Evolutionary conservation across 2,888 invertebrate genomes (phyloP), one percentile per base, ranked within the genome.

Genomic region (Nycteola revayana): DNA sequence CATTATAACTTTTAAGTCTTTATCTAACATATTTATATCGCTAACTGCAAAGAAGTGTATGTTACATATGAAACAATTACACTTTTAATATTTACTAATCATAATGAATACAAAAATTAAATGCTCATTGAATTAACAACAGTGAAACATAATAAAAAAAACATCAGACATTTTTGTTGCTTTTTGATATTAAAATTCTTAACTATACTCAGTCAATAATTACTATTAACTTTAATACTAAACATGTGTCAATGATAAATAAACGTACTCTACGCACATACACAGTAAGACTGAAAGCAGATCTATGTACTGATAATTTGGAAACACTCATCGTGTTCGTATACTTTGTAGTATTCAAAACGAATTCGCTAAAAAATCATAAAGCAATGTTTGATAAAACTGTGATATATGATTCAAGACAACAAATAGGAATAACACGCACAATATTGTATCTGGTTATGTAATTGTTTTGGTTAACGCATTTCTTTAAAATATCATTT

Each of bases 191-290:
- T 72, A 64, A 54, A 54, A 66, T 61, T 73, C 83, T 83, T 83
- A 84, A 67, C 74, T 77, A 83, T 81, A 81, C 66, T 85, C 86
- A 86, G 86, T 86, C 86, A 76, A 74, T 74, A 75, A 72, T 52
- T 68, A 75, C 69, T 67, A 74, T 73, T 66, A 71, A 63, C 60
- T 72, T 72, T 75, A 78, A 72, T 64, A 71, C 71, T 76, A 76
- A 66, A 73, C 53, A 65, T 62, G 62, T 65, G 60, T 54, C 54
- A 60, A 60, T 49, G 48, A 47, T 36, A 47, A 50, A 49, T 50
- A 32, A 44, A 46, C 30, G 28, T 44, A 46, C 39, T 27, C 51
- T 56, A 56, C 33, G 14, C 42, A 44, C 49, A 46, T 49, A 51
- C 44, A 55, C 51, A 53, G 48, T 50, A 36, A 35, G 42, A 44